Evolutionary conservation across 1,140 invertebrate genomes (phyloP).

Genomic region (Polypedilum pembai): DNA sequence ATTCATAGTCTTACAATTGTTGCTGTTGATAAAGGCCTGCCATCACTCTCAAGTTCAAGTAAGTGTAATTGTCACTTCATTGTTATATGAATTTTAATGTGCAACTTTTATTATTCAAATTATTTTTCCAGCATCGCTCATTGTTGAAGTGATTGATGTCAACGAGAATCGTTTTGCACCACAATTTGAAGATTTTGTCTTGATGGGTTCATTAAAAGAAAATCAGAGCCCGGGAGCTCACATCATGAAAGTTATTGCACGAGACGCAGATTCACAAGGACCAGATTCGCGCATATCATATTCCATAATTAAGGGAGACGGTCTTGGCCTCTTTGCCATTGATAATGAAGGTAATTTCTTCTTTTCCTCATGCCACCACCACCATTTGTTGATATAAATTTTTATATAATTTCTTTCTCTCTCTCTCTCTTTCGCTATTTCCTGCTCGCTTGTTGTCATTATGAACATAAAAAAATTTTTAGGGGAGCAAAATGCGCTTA

Average conservation of each 20-base stretch:
- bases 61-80: not conserved
- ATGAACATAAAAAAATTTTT: not conserved
- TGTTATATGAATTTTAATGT: not conserved
- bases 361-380: not conserved
- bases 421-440: not conserved
- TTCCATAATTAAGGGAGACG: conserved; percentile 79
- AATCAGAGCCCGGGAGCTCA: conserved; percentile 65
- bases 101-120: not conserved
- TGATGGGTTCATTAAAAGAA: conserved; percentile 61
- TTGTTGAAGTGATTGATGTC: conserved; percentile 86
- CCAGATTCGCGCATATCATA: conserved; percentile 75
- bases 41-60: conserved; percentile 49
- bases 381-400: not conserved
- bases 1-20: conserved; percentile 78
- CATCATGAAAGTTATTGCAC: conserved; percentile 68
- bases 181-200: conserved; percentile 73
- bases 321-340: conserved; percentile 83
- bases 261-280: conserved; percentile 68
- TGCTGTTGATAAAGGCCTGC: conserved; percentile 71
- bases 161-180: conserved; percentile 85
- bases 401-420: not conserved
- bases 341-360: conserved; percentile 76
- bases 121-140: conserved; percentile 60
- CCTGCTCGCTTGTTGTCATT: not conserved
- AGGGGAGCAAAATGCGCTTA: no score